Base-by-base conservation (phyloP, 2,113 vertebrate species). In the Mola mola region DNA sequence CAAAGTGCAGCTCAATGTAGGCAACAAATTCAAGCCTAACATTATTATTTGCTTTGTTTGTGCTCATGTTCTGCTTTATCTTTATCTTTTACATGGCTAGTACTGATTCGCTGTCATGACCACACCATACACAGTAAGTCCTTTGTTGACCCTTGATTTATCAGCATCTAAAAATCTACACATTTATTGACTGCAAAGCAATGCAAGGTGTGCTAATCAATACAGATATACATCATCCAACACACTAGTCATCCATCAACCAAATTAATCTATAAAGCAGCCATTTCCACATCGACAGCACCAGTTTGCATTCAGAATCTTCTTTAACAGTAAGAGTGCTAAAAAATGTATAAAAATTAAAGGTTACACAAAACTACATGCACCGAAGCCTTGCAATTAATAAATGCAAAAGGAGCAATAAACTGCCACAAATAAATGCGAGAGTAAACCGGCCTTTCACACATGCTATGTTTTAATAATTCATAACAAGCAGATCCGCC, bases 361-460 rank as follows among this genome's bases (percentile, higher is more conserved):
- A 46, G 29, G 41, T 61, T 2, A 42, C 15, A 46, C 6, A 51
- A 41, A 22, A 10, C 1, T 11, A 28, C 21, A 64, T 24, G 17
- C 28, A 49, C 6, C 6, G 28, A 29, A 0, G 0, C 26, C n/a
- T 71, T 66, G 1, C 17, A 50, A 66, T 77, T 50, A 64, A 43
- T 53, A 63, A 64, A 80, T 19, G 66, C 41, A 79, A 17, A 8
- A 51, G n/a, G 7, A 53, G 52, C 50, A 41, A 66, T 57, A 41
- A 81, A 70, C 26, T 4, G 40, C 20, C 3, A 24, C 22, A 63
- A 57, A 72, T 36, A 75, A 51, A 40, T 55, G 12, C 31, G 40
- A 31, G n/a, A n/a, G 73, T 73, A 80, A 55, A 25, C 43, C 44
- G 46, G 51, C 22, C 56, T 44, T 71, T 75, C 86, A 82, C 67